Evolutionary conservation across 2,797 vertebrate species (phyloP), one percentile per base, ranked within the genome.

Genomic region (Acropternis orthonyx): DNA sequence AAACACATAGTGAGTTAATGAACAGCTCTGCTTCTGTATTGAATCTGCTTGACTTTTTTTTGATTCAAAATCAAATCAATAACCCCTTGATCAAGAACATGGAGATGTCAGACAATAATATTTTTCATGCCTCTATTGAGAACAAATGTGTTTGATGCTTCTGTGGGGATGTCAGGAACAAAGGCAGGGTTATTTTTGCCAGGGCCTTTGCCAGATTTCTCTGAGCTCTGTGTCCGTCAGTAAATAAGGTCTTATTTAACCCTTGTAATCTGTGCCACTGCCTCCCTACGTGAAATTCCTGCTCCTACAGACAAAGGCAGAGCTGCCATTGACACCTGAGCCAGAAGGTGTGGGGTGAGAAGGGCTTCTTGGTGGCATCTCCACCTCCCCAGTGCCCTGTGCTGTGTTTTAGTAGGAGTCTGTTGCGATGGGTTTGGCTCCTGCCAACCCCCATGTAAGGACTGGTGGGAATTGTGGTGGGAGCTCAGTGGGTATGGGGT

Each of bases 361-460:
- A n/a, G 23, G 37, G 14, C 32, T 3, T 21, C 39, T 44, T 17
- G 24, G 24, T 34, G 69, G 41, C 52, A 23, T 2, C 32, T 28
- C 39, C 39, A 6, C 2, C 7, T n/a, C 24, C 69, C 7, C 54
- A 2, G 5, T 3, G 14, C 21, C 74, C 37, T 43, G 41, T 12
- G 9, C 74, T n/a, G 27, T 19, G 30, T 4, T 12, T 14, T 3
- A 9, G n/a, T 0, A 27, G 37, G 43, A 48, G 21, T 0, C 2
- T 9, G 17, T 68, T 7, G 12, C 0, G 1, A 5, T 3, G 72
- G 39, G n/a, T 59, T 26, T 14, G 41, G 51, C 72, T 7, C 26
- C 28, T 6, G 12, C 10, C 3, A 0, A 10, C 30, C 28, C n/a
- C 26, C 15, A 3, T 5, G 32, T 8, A 32, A 3, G 5, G 32